Evolutionary conservation across 2,113 vertebrate species (phyloP), one percentile per base, ranked within the genome.

Genomic region (Dasyurus viverrinus): DNA sequence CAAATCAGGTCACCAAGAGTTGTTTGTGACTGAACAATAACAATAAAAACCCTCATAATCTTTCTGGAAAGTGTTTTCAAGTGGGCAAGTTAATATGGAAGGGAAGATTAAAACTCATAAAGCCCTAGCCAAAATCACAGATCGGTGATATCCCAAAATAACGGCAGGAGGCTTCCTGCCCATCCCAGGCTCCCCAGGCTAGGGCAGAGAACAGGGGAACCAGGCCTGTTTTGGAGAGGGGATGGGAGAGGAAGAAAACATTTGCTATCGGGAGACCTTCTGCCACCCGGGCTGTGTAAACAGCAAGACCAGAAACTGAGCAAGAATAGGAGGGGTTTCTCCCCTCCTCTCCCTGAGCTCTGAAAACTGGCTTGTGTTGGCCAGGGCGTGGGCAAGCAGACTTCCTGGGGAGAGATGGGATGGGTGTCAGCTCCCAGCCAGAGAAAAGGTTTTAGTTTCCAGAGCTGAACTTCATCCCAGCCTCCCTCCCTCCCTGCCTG

Each of bases 101-200:
- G 68, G 68, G 42, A 84, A 84, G 36, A 42, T 84, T 84, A 84
- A 84, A n/a, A 84, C 68, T 23, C 68, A 42, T 42, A 23, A 42
- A 23, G 19, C 5, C 16, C 7, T 42, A 23, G n/a, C 68, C 68
- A 42, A 42, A 84, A 84, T 84, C 68, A 7, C 6, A 84, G 19
- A 42, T 42, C 1, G 2, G 19, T 42, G 68, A 23, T n/a, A 42
- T 42, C 6, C 68, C 42, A 22, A 42, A 42, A 84, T 8, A 84
- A 84, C 5, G 36, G 8, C 5, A 84, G 68, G 54, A 89, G 55
- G 27, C 89, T 94, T 94, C 90, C 93, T 76, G 36, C 57, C 52
- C 27, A 55, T 94, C 55, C 36, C 76, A 68, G 91, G 50, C 91
- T 93, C 53, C 76, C 92, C 91, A 89, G 48, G 93, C 90, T 22